Base-by-base conservation (phyloP, 2,113 vertebrate genomes). In the Barbus barbus region DNA sequence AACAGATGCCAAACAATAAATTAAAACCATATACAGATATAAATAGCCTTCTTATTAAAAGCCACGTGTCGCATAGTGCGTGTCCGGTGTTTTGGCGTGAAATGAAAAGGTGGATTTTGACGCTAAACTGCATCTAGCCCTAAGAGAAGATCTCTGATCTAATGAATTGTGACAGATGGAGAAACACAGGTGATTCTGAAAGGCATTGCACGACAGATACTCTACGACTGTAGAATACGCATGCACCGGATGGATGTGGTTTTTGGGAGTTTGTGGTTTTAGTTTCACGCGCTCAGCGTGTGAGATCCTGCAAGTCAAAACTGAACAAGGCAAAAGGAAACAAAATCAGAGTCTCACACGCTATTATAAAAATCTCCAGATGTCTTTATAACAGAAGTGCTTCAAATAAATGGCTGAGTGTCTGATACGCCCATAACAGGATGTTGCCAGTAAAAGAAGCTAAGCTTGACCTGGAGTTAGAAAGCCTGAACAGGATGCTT, bases 1-100 rank as follows among this genome's bases (percentile, higher is more conserved):
- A 92, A 91, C 65, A 85, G 63, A 80, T 73, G 90, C 91, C 90
- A 87, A 73, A 71, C 51, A 85, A 86, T 85, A 86, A 81, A 85
- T 86, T 36, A 86, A 88, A 86, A 78, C 20, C 51, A 83, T 56
- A 60, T 12, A 73, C 38, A 56, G 9, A 73, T 31, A 78, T 61
- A 87, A 61, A 81, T 79, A 72, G 14, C n/a, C 26, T 91, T 53
- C 36, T 60, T 53, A 76, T 46, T 48, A 84, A 79, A 48, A 86
- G 75, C 63, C 82, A 80, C 81, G 77, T 63, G 78, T 58, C 41
- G 3, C 41, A 44, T 44, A 44, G 41, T 44, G 41, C 41, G 2
- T 44, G 41, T 31, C 61, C 26, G 61, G 26, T 1, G 74, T 56
- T 86, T 87, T 83, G 86, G 84, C 80, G 56, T 81, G 85, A 77